phyloP scores from a whole-genome alignment of 92 coral and sea anemone species.

The Epizoanthus ramosus region DNA sequence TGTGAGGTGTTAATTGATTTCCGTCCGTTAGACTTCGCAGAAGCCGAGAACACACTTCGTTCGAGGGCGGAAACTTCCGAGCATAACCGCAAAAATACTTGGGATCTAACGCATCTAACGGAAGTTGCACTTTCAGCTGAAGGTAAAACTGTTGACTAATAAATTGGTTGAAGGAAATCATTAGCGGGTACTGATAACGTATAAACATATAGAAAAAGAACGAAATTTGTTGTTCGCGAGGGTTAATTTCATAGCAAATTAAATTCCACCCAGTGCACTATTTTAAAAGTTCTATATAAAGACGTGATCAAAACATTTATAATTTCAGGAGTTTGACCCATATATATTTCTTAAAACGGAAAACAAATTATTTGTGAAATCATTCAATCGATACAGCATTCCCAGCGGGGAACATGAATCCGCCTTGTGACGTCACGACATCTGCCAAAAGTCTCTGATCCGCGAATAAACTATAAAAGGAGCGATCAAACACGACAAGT shows the following conservation, averaged over 20 bases:
- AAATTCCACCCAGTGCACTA: neutral
- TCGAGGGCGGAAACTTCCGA: slow-evolving; percentile 12
- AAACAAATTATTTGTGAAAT: neutral
- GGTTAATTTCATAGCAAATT: neutral
- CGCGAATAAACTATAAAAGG: slow-evolving; percentile 13
- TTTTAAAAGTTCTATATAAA: neutral
- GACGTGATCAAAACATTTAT: neutral
- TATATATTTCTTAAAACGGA: neutral
- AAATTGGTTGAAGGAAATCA: neutral
- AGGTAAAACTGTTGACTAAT: neutral
- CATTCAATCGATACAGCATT: neutral
- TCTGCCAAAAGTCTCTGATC: neutral
- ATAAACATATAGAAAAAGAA: neutral
- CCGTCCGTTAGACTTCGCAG: neutral
- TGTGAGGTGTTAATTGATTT: neutral
- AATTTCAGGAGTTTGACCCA: neutral
- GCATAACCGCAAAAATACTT: neutral
- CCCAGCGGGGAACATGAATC: neutral
- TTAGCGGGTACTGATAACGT: neutral
- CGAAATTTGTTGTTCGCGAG: neutral
- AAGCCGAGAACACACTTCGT: neutral
- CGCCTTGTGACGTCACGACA: slow-evolving; percentile 4
- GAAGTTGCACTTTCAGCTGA: neutral
- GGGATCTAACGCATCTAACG: neutral
- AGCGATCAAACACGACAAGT: neutral